These are phyloP conservation scores for Pectinophora gossypiella DNA, from an alignment of 1,140 invertebrate genomes.

Conservation along the genomic window DNA sequence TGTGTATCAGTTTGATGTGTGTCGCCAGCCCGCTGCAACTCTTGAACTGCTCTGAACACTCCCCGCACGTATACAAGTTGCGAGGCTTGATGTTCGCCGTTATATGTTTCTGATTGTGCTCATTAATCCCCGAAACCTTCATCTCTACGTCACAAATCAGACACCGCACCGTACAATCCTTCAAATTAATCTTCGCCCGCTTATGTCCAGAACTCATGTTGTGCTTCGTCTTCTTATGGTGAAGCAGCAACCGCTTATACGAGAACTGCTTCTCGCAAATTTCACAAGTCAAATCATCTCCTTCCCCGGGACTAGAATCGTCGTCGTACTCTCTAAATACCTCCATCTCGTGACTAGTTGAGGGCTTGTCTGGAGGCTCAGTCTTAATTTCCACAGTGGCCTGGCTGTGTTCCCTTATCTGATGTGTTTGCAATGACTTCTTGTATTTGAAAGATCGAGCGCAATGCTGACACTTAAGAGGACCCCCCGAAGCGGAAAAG, in stretches of 20 bases:
- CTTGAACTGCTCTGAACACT: slow-evolving; percentile 59
- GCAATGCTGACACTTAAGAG: slow-evolving; percentile 51
- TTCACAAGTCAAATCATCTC: slow-evolving; percentile 55
- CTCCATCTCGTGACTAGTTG: slow-evolving; percentile 25
- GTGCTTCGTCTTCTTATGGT: slow-evolving; percentile 59
- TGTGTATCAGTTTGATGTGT: slow-evolving; percentile 58
- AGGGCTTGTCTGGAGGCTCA: slow-evolving; percentile 34
- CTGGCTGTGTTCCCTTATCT: slow-evolving; percentile 28
- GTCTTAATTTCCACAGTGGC: slow-evolving; percentile 32
- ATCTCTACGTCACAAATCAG: slow-evolving; percentile 65
- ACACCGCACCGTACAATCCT: slow-evolving; percentile 60
- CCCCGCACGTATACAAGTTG: slow-evolving; percentile 63
- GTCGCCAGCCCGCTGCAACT: slow-evolving; percentile 48
- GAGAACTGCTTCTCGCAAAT: slow-evolving; percentile 67
- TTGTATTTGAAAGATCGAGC: slow-evolving; percentile 62
- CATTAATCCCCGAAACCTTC: slow-evolving; percentile 52
- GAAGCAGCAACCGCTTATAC: slow-evolving; percentile 46
- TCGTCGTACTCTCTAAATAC: slow-evolving; percentile 26
- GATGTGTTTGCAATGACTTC: slow-evolving; percentile 51
- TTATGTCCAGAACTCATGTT: slow-evolving; percentile 54
- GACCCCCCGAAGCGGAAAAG: slow-evolving; percentile 17
- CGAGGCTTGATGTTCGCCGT: slow-evolving; percentile 57
- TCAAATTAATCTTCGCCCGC: slow-evolving; percentile 53
- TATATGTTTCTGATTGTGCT: slow-evolving; percentile 66
- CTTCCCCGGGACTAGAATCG: slow-evolving; percentile 47